A percentile compares a stretch with the other conserved stretches of the same genome.
phyloP scores from a whole-genome alignment of 2,797 vertebrate genomes.

The Acanthiza pusilla region DNA sequence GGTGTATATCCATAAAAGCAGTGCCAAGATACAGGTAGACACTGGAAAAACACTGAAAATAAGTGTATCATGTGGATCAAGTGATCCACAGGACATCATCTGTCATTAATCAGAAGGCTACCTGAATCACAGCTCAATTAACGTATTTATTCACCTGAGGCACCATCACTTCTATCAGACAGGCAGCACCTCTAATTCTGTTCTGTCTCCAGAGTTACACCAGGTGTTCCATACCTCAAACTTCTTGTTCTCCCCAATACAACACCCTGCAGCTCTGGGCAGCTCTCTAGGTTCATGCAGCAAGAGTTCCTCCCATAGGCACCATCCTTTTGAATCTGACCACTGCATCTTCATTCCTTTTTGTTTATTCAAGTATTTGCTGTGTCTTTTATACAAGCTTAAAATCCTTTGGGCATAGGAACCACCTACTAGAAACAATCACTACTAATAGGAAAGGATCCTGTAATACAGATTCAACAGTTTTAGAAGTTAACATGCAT shows the following conservation, averaged over 20 bases:
- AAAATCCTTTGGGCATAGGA: not conserved
- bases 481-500: not conserved
- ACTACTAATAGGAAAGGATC: not conserved
- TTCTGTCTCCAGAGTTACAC: not conserved
- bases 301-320: not conserved
- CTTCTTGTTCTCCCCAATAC: accelerated
- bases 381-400: not conserved
- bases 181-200: not conserved
- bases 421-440: not conserved
- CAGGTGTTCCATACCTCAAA: not conserved
- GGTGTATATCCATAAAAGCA: not conserved
- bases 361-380: not conserved
- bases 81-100: not conserved
- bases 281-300: not conserved
- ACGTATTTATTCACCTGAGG: not conserved
- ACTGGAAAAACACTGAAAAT: not conserved
- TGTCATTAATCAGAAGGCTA: not conserved
- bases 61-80: not conserved
- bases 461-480: not conserved
- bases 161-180: not conserved
- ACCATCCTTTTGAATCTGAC: not conserved
- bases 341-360: not conserved
- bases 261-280: not conserved
- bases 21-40: accelerated
- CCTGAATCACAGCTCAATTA: not conserved